Conservation (phyloP, 2,113 vertebrate species). For the Pogona vitticeps region DNA sequence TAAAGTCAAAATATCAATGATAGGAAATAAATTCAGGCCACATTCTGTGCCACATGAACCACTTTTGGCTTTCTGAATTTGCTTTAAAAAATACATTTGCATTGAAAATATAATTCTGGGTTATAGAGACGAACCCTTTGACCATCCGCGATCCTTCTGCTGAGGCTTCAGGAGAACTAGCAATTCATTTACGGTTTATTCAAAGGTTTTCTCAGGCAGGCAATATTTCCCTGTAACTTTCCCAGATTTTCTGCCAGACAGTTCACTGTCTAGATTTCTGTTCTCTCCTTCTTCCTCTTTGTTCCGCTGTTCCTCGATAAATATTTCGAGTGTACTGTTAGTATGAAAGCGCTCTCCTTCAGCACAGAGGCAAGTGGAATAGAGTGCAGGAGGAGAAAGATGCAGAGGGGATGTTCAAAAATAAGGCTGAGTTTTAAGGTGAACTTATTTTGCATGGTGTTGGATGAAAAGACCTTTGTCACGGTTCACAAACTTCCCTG, state of each 20-base stretch:
- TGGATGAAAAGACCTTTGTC: not conserved
- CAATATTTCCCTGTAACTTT: not conserved
- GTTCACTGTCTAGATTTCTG: not conserved
- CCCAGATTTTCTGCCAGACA: not conserved
- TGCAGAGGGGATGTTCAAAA: not conserved
- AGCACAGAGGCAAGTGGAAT: not conserved
- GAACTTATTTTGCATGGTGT: not conserved
- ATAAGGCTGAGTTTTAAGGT: not conserved
- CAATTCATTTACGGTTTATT: not conserved
- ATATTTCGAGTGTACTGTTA: conserved; percentile 34
- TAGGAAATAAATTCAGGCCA: not conserved
- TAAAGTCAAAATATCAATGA: not conserved
- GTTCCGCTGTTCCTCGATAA: conserved; percentile 21
- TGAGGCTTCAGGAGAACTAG: not conserved
- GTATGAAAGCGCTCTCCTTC: conserved; percentile 18
- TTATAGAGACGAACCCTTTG: not conserved
- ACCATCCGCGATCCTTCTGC: not conserved
- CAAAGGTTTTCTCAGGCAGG: not conserved
- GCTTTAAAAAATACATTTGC: not conserved
- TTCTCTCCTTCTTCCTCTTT: conserved; percentile 28
- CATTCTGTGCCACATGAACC: conserved; percentile 16
- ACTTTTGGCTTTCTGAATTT: conserved; percentile 1
- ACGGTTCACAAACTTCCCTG: not conserved
- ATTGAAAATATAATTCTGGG: conserved; percentile 7
- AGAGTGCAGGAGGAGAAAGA: not conserved